These are phyloP conservation scores for Orthonyx spaldingii DNA, from an alignment of 2,113 vertebrate genomes.

Conservation along the genomic window DNA sequence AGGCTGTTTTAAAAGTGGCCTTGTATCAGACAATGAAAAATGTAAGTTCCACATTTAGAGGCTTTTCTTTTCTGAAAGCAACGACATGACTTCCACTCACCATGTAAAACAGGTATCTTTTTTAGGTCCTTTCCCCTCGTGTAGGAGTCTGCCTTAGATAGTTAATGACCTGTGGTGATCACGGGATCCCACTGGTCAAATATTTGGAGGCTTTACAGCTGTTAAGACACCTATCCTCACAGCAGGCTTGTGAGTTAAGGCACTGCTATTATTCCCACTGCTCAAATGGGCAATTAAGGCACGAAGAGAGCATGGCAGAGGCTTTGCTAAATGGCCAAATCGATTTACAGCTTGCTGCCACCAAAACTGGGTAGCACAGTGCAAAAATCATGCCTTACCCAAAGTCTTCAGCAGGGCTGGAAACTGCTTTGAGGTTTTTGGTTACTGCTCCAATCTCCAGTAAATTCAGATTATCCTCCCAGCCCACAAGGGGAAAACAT, in stretches of 20 bases:
- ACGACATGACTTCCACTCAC: neutral
- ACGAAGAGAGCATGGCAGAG: neutral
- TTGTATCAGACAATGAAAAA: neutral
- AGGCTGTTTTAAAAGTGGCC: neutral
- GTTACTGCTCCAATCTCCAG: neutral
- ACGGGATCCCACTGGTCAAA: neutral
- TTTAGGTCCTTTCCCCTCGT: neutral
- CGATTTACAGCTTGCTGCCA: neutral
- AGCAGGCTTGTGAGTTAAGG: neutral
- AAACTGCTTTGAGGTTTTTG: neutral
- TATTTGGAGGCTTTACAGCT: neutral
- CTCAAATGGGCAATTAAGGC: neutral
- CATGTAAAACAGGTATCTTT: neutral
- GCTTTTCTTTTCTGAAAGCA: neutral
- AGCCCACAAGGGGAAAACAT: neutral
- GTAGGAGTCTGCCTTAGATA: neutral
- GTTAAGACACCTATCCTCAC: neutral
- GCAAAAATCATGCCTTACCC: neutral
- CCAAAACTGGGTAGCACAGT: neutral
- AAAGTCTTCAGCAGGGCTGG: neutral
- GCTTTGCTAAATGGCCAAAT: neutral
- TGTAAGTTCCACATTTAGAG: fast-evolving
- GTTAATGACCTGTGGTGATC: neutral
- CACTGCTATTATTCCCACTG: neutral
- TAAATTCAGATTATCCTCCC: neutral